A percentile compares a stretch with the other conserved stretches of the same genome.
Conservation (phyloP, 2,113 vertebrate genomes). For the Vimba vimba region DNA sequence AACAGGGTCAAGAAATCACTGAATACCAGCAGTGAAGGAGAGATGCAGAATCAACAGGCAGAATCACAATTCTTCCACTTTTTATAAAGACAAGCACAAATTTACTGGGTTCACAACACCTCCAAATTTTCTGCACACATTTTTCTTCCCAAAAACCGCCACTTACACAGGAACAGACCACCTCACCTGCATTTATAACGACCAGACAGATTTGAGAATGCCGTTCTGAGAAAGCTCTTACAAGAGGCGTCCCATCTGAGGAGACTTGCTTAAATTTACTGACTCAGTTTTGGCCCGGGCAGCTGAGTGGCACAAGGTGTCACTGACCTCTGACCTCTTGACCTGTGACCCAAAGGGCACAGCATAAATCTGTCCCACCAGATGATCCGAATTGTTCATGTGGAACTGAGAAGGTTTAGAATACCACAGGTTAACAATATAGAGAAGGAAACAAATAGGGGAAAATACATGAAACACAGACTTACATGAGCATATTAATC, state of each 20-base stretch:
- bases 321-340: constrained; percentile 54
- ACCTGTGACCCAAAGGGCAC: constrained; percentile 51
- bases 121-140: not conserved
- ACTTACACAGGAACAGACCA: not conserved
- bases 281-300: not conserved
- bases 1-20: not conserved
- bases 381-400: not conserved
- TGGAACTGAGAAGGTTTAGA: not conserved
- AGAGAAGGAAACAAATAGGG: not conserved
- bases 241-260: not conserved
- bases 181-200: not conserved
- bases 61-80: too few relatives aligned
- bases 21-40: too few relatives aligned
- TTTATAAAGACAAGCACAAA: too few relatives aligned
- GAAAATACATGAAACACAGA: too few relatives aligned
- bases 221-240: not conserved
- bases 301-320: constrained; percentile 47
- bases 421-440: not conserved
- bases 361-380: constrained; percentile 40
- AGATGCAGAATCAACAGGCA: not conserved
- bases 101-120: not conserved
- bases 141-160: not conserved
- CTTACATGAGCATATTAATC: too few relatives aligned
- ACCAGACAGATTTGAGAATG: not conserved
- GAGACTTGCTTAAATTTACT: not conserved